These are phyloP conservation scores for Cercopithecus mona DNA, from an alignment of 2,113 vertebrate genomes.

Conservation along the genomic window DNA sequence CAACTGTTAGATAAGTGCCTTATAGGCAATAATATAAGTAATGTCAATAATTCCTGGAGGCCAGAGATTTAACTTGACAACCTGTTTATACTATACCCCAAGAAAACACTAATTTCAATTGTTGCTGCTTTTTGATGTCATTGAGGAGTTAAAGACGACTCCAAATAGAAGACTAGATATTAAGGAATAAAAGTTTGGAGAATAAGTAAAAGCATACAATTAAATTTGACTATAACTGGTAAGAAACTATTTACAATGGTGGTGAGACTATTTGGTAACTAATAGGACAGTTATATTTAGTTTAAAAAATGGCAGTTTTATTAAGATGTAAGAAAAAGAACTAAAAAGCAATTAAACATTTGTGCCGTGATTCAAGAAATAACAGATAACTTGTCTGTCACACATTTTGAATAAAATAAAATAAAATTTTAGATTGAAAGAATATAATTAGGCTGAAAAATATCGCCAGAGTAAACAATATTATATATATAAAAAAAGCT, in stretches of 20 bases:
- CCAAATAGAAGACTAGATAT: background rate
- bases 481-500: background rate
- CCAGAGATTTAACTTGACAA: background rate
- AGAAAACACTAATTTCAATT: background rate
- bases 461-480: background rate
- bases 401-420: conserved; percentile 18
- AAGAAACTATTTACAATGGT: background rate
- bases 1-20: background rate
- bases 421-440: background rate
- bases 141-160: background rate
- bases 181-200: background rate
- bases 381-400: background rate
- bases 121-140: background rate
- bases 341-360: background rate
- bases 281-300: background rate
- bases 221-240: background rate
- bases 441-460: background rate
- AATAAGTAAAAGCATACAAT: background rate
- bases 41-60: background rate
- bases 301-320: background rate
- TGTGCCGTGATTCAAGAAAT: background rate
- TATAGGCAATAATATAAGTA: background rate
- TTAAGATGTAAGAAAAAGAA: background rate
- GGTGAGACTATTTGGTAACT: background rate
- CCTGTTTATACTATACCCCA: background rate